phyloP scores from a whole-genome alignment of 2,113 vertebrate species.

The Scomber japonicus region DNA sequence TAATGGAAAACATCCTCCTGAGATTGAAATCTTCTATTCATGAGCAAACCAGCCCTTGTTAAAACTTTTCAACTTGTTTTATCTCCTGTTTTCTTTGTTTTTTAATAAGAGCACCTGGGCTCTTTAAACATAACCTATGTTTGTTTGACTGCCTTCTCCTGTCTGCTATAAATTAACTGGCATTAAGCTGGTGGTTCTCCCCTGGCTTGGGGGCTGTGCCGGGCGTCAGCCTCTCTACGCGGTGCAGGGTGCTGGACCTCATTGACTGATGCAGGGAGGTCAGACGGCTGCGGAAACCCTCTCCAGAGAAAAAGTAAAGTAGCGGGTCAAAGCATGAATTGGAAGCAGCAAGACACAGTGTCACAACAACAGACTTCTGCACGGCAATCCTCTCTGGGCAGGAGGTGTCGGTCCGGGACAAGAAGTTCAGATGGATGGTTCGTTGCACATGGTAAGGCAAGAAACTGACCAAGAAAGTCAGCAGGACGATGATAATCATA shows the following conservation, averaged over 20 bases:
- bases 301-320: slow-evolving; percentile 96
- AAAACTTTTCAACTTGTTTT: neutral
- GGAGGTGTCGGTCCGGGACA: slow-evolving; percentile 52
- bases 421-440: slow-evolving; percentile 87
- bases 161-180: neutral
- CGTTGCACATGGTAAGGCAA: slow-evolving; percentile 95
- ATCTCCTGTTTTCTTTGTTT: neutral
- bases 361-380: slow-evolving; percentile 94
- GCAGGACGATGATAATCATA: slow-evolving; percentile 93
- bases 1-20: neutral
- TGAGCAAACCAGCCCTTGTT: neutral
- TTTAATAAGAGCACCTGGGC: neutral
- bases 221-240: neutral
- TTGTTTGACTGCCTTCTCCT: neutral
- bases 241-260: rapidly evolving
- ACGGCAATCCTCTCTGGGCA: slow-evolving; percentile 84
- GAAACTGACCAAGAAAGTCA: slow-evolving; percentile 93
- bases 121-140: neutral
- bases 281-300: slow-evolving; percentile 90
- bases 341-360: slow-evolving; percentile 91
- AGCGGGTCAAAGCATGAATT: slow-evolving; percentile 97
- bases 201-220: neutral
- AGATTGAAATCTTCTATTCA: slow-evolving; percentile 1
- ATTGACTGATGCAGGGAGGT: slow-evolving; percentile 82
- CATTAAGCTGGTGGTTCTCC: slow-evolving; percentile 14